Evolutionary conservation across 2,888 invertebrate species (phyloP).

Genomic region (Plebejus melissa): DNA sequence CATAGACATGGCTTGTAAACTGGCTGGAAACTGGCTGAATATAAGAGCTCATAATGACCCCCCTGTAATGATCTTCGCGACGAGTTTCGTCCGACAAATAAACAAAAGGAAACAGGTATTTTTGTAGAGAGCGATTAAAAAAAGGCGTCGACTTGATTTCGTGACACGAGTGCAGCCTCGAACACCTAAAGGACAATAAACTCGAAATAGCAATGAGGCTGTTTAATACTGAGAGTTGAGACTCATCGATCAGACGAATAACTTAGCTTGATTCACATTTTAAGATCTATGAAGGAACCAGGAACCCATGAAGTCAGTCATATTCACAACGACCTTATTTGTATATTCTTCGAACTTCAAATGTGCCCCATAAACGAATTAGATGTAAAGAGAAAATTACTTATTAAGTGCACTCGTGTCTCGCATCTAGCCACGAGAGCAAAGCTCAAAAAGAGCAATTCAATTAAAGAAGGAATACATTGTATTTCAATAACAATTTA

Average conservation of each 20-base stretch:
- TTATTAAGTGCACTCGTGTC: too few species aligned
- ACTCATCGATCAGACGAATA: background rate
- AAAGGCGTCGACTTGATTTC: conserved; percentile 27
- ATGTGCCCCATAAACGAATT: too few species aligned
- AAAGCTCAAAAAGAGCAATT: too few species aligned
- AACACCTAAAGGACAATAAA: conserved; percentile 22
- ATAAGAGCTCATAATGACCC: too few species aligned
- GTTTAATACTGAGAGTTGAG: background rate
- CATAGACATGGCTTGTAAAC: too few species aligned
- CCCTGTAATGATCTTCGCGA: conserved; percentile 9
- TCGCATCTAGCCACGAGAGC: too few species aligned
- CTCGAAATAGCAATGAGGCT: conserved; percentile 21
- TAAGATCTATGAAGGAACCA: background rate
- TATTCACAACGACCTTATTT: too few species aligned
- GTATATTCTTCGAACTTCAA: too few species aligned
- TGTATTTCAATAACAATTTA: background rate
- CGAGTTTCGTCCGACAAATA: conserved; percentile 23
- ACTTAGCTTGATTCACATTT: background rate
- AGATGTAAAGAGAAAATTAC: too few species aligned
- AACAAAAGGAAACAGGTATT: conserved; percentile 24
- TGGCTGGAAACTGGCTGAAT: too few species aligned
- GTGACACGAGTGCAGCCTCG: conserved; percentile 25
- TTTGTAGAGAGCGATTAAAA: conserved; percentile 26
- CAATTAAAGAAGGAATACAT: too few species aligned
- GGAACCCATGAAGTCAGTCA: background rate